A percentile compares a stretch with the other conserved stretches of the same genome.
These are phyloP conservation scores for Coregonus ussuriensis DNA, from an alignment of 2,797 vertebrate species.

Conservation along the genomic window DNA sequence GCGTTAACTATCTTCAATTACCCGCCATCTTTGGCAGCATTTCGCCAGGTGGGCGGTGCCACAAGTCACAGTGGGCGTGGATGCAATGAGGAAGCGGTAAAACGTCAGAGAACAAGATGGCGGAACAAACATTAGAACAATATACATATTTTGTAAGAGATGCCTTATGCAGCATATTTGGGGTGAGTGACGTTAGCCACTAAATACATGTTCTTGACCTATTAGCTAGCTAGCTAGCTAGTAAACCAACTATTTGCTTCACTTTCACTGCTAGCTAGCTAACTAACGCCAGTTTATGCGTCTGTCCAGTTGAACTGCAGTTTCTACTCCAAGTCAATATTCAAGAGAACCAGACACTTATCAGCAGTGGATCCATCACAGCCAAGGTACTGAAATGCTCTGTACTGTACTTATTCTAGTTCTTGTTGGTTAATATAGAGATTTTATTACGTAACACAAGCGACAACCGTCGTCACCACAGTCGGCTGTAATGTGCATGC, in stretches of 20 bases:
- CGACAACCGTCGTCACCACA: not conserved
- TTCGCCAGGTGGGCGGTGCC: too few species aligned
- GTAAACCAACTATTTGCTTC: too few species aligned
- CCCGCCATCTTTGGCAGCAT: too few species aligned
- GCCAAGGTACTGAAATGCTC: slow-evolving; percentile 99
- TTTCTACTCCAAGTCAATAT: slow-evolving; percentile 86
- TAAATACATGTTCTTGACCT: too few species aligned
- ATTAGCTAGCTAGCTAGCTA: too few species aligned
- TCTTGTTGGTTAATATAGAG: slow-evolving; percentile 4
- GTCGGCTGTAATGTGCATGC: not conserved
- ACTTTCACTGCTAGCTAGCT: too few species aligned
- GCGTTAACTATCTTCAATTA: too few species aligned
- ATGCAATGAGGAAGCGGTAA: too few species aligned
- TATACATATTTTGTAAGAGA: slow-evolving; percentile 78
- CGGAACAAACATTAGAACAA: slow-evolving; percentile 31
- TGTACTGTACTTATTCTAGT: slow-evolving; percentile 76
- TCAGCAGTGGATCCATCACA: slow-evolving; percentile 85
- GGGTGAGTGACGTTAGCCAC: slow-evolving; percentile 76
- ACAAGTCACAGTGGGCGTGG: too few species aligned
- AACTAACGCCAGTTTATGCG: too few species aligned
- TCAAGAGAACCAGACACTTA: slow-evolving; percentile 79
- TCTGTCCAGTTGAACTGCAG: slow-evolving; percentile 64
- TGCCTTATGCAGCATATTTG: slow-evolving; percentile 85
- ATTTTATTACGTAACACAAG: not conserved
- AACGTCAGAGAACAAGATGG: slow-evolving; percentile 62